These are phyloP conservation scores for Exephanes ischioxanthus DNA, from an alignment of 2,888 invertebrate species.

Conservation along the genomic window DNA sequence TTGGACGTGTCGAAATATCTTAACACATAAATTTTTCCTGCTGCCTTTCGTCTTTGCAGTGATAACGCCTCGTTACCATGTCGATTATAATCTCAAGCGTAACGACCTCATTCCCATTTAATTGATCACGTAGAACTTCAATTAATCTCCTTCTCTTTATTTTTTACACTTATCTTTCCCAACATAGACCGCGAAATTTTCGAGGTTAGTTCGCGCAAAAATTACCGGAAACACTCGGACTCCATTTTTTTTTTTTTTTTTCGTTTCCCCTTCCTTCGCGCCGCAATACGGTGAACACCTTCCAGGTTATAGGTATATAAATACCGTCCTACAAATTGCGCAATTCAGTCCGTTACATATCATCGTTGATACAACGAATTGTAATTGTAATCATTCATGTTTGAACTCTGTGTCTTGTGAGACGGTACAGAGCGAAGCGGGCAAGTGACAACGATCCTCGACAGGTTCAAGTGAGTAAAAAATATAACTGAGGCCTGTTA, in stretches of 20 bases:
- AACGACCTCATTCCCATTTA: conserved; percentile 14
- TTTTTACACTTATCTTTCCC: conserved; percentile 14
- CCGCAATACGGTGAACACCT: background rate
- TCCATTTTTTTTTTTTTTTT: conserved; percentile 21
- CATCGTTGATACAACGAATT: conserved; percentile 1
- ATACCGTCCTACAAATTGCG: conserved; percentile 6
- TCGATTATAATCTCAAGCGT: conserved; percentile 5
- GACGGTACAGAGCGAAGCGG: background rate
- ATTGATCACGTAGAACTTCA: conserved; percentile 27
- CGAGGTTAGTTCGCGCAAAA: conserved; percentile 51
- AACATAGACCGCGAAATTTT: background rate
- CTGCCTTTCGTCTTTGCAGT: background rate
- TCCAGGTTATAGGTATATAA: conserved; percentile 18
- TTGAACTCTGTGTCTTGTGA: background rate
- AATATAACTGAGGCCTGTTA: background rate
- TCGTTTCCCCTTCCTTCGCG: conserved; percentile 1
- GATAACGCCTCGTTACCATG: conserved; percentile 4
- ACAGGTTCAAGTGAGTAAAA: conserved; percentile 34
- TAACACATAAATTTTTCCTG: background rate
- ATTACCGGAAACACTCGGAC: conserved; percentile 42
- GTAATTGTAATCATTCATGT: background rate
- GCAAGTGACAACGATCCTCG: conserved; percentile 27
- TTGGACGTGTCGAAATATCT: background rate
- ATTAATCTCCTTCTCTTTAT: conserved; percentile 45
- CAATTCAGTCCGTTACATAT: conserved; percentile 19